Conservation (phyloP, 2,113 vertebrate genomes). For the Phainopepla nitens region DNA sequence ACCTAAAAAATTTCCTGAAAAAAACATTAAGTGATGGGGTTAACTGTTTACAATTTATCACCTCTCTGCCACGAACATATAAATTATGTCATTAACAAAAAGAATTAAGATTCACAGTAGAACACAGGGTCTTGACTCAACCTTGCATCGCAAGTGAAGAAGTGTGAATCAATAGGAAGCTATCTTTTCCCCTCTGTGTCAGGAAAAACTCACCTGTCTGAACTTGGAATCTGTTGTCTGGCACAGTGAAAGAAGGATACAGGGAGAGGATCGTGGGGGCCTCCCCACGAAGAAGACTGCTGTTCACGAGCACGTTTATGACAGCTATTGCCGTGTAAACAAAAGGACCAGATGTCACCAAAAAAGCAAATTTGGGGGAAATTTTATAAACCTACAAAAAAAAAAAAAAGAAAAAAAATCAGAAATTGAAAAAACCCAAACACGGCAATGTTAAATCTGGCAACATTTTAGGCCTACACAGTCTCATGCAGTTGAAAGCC, state of each 20-base stretch:
- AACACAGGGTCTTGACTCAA: background rate
- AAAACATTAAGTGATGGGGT: background rate
- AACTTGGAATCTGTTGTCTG: constrained; percentile 84
- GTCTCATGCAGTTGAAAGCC: background rate
- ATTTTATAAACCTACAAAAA: constrained; percentile 80
- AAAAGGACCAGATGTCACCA: constrained; percentile 87
- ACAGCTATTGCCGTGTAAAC: constrained; percentile 93
- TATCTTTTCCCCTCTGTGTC: background rate
- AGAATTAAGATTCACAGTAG: background rate
- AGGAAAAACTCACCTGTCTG: constrained; percentile 83
- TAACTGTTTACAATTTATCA: background rate
- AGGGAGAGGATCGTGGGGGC: constrained; percentile 80
- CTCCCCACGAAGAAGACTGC: constrained; percentile 67
- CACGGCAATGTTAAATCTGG: background rate
- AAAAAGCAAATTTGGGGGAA: constrained; percentile 85
- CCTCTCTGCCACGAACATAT: accelerated
- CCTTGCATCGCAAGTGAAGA: background rate
- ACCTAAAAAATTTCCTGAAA: background rate
- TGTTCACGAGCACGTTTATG: constrained; percentile 79
- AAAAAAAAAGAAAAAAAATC: background rate
- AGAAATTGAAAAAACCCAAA: background rate
- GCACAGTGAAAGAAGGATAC: constrained; percentile 76
- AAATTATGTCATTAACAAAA: background rate
- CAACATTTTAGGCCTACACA: background rate
- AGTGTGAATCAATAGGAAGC: background rate